Evolutionary conservation across 2,113 vertebrate species (phyloP).

Genomic region (Atherinomorus stipes): DNA sequence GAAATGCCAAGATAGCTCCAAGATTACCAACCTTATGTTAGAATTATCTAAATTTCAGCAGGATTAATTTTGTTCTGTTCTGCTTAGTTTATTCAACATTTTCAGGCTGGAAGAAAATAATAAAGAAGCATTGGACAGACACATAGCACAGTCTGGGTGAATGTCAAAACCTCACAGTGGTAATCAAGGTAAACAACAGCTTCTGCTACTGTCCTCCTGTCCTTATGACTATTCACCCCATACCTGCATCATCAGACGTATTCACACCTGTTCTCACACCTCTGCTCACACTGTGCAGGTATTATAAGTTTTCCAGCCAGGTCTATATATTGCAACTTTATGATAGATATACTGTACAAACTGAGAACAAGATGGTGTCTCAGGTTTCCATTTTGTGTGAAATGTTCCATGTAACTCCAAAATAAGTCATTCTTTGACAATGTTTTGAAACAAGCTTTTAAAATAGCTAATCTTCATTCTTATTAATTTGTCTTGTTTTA

Average conservation of each 20-base stretch:
- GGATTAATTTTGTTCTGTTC: not conserved
- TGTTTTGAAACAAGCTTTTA: too few species aligned
- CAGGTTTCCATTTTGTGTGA: not conserved
- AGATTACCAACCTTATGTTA: not conserved
- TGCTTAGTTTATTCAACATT: not conserved
- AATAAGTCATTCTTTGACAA: not conserved
- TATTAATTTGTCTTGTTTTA: not conserved
- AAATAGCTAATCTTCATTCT: not conserved
- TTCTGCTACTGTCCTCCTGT: slow-evolving; percentile 17
- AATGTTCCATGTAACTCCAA: not conserved
- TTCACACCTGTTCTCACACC: not conserved
- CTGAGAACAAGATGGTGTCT: not conserved
- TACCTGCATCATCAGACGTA: slow-evolving; percentile 5
- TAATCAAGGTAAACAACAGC: slow-evolving; percentile 51
- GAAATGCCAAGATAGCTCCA: not conserved
- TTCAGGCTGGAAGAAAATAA: not conserved
- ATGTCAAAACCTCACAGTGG: slow-evolving; percentile 14
- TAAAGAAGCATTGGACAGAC: slow-evolving; percentile 21
- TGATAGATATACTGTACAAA: not conserved
- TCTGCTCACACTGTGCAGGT: not conserved
- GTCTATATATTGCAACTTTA: not conserved
- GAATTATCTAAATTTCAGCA: not conserved
- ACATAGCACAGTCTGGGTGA: slow-evolving; percentile 3
- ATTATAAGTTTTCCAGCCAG: not conserved
- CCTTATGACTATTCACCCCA: slow-evolving; percentile 6